A percentile compares a stretch with the other conserved stretches of the same genome.
phyloP scores from a whole-genome alignment of 2,888 invertebrate species.

The Salticus scenicus region DNA sequence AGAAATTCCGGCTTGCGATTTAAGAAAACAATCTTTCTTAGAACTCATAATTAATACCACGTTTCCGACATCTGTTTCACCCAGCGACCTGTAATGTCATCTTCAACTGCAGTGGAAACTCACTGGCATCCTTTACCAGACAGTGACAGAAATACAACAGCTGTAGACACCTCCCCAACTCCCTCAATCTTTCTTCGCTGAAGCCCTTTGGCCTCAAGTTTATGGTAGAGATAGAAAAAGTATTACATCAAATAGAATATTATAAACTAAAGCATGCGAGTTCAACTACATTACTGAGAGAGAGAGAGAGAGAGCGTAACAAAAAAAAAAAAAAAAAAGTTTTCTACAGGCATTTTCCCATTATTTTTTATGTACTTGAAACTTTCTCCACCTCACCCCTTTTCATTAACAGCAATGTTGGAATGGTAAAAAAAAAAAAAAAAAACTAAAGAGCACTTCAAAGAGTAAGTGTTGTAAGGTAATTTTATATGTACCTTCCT shows the following conservation, averaged over 20 bases:
- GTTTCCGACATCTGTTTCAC: slow-evolving; percentile 48
- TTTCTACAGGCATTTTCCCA: slow-evolving; percentile 27
- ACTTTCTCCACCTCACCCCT: too few species aligned
- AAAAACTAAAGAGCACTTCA: too few species aligned
- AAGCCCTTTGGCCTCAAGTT: not conserved
- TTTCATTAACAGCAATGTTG: too few species aligned
- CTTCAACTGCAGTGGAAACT: not conserved
- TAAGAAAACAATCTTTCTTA: not conserved
- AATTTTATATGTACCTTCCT: slow-evolving; percentile 50
- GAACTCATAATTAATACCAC: slow-evolving; percentile 54
- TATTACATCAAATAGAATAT: not conserved
- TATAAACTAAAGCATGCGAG: not conserved
- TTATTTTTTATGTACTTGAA: too few species aligned
- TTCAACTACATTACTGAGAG: not conserved
- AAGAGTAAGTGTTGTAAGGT: too few species aligned
- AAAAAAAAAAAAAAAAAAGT: slow-evolving; percentile 1
- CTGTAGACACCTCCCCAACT: slow-evolving; percentile 25
- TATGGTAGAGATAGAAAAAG: not conserved
- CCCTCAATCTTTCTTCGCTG: slow-evolving; percentile 9
- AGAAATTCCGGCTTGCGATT: not conserved
- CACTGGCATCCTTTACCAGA: not conserved
- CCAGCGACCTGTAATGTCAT: slow-evolving; percentile 24
- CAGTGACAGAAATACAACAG: slow-evolving; percentile 42
- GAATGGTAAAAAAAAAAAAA: too few species aligned
- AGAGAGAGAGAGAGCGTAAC: not conserved